Evolutionary conservation across 2,797 vertebrate genomes (phyloP), one percentile per base, ranked within the genome.

Genomic region (Premnoplex brunnescens): DNA sequence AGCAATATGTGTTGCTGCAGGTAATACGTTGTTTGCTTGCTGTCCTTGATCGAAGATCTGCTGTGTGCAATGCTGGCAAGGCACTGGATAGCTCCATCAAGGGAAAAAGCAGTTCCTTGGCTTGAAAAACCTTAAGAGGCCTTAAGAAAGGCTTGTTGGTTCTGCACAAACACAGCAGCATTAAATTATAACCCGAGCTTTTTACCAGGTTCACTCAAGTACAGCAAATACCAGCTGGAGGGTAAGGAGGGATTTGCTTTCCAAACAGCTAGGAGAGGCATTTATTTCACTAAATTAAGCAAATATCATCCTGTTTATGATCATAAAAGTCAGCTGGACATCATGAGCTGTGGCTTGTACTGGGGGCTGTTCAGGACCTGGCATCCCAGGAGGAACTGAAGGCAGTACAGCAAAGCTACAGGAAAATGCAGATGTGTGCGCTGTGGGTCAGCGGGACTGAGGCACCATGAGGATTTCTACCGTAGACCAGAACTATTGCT

Each of bases 281-380:
- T 93, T 94, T 86, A 93, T 96, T 96, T 97, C 91, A 95, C 79
- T 92, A 95, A 94, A 96, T 92, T 93, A 94, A 92, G 93, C 58
- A 94, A 89, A 95, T 95, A 94, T 67, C 85, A 92, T 52, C 68
- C 88, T 97, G 77, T 95, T 96, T 94, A 91, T 72, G 76, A 81
- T 46, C 83, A 58, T 82, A 49, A 73, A 95, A 94, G 43, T 95
- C 92, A 92, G 69, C 28, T 80, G 94, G 85, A 94, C 73, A 71
- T 73, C 43, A 60, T 66, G 67, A 82, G 41, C 67, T 73, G 30
- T 59, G 34, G 27, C 41, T 94, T 76, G 85, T 79, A 55, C 26
- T 34, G 44, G 44, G 24, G 18, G 59, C n/a, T 56, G 41, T 54
- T 90, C 32, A 73, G 68, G 68, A 76, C 37, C 49, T 82, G 56